A percentile compares a stretch with the other conserved stretches of the same genome.
phyloP scores from a whole-genome alignment of 2,113 vertebrate species.

The Balaeniceps rex region DNA sequence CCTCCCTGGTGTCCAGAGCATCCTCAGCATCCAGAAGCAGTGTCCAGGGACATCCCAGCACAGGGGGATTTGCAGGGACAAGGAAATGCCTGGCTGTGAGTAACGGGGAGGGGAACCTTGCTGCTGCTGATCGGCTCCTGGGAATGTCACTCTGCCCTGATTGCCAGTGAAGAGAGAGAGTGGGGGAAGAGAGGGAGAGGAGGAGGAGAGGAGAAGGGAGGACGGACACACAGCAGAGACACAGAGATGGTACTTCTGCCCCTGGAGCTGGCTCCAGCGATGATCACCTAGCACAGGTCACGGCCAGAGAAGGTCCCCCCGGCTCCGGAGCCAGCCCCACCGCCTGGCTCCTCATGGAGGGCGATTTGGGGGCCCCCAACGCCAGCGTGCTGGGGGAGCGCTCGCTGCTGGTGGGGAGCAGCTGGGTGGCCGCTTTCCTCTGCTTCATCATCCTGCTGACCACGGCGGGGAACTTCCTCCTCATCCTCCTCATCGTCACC shows the following conservation, averaged over 20 bases:
- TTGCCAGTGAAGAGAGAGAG: not conserved
- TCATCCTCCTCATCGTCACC: conserved; percentile 88
- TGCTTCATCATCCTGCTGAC: conserved; percentile 89
- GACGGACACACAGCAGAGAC: not conserved
- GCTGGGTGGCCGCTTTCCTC: conserved; percentile 84
- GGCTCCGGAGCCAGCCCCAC: not conserved
- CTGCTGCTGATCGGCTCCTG: not conserved
- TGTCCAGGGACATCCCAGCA: not conserved
- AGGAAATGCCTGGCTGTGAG: not conserved
- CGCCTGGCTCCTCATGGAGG: conserved; percentile 16
- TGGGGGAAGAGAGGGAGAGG: not conserved
- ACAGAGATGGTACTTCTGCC: not conserved
- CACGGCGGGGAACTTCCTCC: conserved; percentile 81
- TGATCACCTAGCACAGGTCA: not conserved
- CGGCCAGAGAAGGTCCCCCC: not conserved
- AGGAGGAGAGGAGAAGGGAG: not conserved
- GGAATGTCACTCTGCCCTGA: not conserved
- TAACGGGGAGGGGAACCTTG: not conserved
- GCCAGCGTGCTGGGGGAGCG: conserved; percentile 26
- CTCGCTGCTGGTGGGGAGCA: conserved; percentile 66
- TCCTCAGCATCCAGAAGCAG: not conserved
- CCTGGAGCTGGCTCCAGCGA: fast-evolving
- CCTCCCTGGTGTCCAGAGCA: not conserved
- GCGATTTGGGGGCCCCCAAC: not conserved
- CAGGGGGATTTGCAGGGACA: not conserved